Conservation (phyloP, 2,797 vertebrate genomes). For the Leptatherina wallacei region DNA sequence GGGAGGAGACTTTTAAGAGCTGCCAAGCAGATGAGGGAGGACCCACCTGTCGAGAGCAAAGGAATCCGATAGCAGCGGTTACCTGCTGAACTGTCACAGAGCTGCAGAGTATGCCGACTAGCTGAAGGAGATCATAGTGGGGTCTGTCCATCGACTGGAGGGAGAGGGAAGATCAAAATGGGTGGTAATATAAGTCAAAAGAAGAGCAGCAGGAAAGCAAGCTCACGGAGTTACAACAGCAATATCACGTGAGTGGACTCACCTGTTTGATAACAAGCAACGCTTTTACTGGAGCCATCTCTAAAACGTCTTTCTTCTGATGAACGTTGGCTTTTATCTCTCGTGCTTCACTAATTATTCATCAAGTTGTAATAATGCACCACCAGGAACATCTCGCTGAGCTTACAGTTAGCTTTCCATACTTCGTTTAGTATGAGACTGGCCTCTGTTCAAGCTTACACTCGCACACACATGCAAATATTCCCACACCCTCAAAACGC, state of each 20-base stretch:
- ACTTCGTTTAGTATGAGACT: constrained; percentile 10
- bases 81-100: constrained; percentile 1
- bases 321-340: background rate
- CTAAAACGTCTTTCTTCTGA: background rate
- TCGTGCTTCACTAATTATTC: background rate
- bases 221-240: constrained; percentile 37
- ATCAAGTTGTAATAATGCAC: background rate
- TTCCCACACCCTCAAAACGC: constrained; percentile 62
- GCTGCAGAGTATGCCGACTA: constrained; percentile 11
- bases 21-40: constrained; percentile 39
- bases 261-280: constrained; percentile 7
- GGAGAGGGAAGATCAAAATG: constrained; percentile 53
- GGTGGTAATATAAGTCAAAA: constrained; percentile 72
- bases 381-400: background rate
- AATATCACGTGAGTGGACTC: constrained; percentile 66
- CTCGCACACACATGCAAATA: constrained; percentile 67
- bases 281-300: no score
- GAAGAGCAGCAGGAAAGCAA: constrained; percentile 40
- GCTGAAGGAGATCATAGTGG: constrained; percentile 6
- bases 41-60: constrained; percentile 56
- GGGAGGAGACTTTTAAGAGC: constrained; percentile 58
- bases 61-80: constrained; percentile 26
- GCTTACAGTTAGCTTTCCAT: background rate
- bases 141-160: background rate
- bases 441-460: constrained; percentile 22